phyloP scores from a whole-genome alignment of 2,888 invertebrate species.

The Drosophila setosimentum region DNA sequence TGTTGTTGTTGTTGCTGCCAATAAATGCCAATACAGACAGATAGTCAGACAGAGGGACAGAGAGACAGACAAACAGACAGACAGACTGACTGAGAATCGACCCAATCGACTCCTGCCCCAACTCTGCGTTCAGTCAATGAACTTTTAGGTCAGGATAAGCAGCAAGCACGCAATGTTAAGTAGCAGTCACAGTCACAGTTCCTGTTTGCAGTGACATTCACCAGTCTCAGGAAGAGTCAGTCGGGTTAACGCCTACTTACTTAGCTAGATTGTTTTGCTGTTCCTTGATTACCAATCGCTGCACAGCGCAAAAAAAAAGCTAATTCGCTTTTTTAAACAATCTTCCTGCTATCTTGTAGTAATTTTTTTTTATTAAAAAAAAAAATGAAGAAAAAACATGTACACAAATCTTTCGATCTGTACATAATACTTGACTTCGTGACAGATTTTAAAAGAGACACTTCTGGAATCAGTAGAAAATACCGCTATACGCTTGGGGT shows the following conservation, averaged over 20 bases:
- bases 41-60: constrained; percentile 21
- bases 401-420: neutral
- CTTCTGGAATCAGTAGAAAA: neutral
- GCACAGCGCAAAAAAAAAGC: neutral
- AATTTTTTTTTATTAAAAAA: too few species aligned
- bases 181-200: constrained; percentile 2
- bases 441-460: neutral
- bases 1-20: constrained; percentile 12
- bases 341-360: neutral
- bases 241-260: constrained; percentile 32
- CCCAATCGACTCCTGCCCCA: constrained; percentile 46
- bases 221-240: constrained; percentile 17
- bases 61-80: constrained; percentile 29
- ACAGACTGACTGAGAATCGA: constrained; percentile 24
- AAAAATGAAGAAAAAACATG: neutral
- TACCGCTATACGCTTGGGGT: neutral
- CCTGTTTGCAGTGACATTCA: constrained; percentile 8
- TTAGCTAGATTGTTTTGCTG: constrained; percentile 9
- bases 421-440: neutral
- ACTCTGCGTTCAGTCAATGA: constrained; percentile 64
- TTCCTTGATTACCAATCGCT: constrained; percentile 14
- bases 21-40: constrained; percentile 67
- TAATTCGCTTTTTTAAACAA: neutral
- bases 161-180: constrained; percentile 57
- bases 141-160: constrained; percentile 68